These are phyloP conservation scores for Tipula unca DNA, from an alignment of 2,888 invertebrate species.

Conservation along the genomic window DNA sequence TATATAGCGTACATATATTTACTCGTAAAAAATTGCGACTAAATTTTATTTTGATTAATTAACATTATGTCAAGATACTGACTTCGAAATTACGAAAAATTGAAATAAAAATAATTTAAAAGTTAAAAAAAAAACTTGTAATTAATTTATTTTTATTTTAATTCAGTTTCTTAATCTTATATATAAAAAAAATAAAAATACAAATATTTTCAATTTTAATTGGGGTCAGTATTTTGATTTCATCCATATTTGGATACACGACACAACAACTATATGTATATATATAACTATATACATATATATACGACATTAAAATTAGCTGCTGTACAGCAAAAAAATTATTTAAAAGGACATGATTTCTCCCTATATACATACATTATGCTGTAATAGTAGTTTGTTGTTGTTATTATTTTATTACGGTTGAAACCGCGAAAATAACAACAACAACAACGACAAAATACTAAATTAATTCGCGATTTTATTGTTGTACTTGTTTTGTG, in stretches of 20 bases:
- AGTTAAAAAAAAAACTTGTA: background rate
- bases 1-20: background rate
- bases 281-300: too few relatives aligned
- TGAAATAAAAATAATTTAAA: background rate
- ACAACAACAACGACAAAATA: background rate
- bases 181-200: background rate
- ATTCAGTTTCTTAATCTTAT: slow-evolving; percentile 3
- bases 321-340: background rate
- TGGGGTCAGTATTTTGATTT: background rate
- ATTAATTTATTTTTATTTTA: slow-evolving; percentile 1
- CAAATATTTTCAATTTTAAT: background rate
- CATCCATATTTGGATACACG: background rate
- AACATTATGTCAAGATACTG: background rate
- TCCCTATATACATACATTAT: background rate
- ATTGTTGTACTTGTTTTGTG: background rate
- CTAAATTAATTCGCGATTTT: background rate
- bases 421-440: background rate
- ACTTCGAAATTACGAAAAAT: background rate
- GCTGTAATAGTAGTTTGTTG: background rate
- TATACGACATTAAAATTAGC: background rate
- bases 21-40: background rate
- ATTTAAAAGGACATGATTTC: background rate
- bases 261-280: background rate
- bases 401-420: too few relatives aligned
- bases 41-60: slow-evolving; percentile 4